phyloP scores from a whole-genome alignment of 2,797 vertebrate genomes.

The Sardinella longiceps region DNA sequence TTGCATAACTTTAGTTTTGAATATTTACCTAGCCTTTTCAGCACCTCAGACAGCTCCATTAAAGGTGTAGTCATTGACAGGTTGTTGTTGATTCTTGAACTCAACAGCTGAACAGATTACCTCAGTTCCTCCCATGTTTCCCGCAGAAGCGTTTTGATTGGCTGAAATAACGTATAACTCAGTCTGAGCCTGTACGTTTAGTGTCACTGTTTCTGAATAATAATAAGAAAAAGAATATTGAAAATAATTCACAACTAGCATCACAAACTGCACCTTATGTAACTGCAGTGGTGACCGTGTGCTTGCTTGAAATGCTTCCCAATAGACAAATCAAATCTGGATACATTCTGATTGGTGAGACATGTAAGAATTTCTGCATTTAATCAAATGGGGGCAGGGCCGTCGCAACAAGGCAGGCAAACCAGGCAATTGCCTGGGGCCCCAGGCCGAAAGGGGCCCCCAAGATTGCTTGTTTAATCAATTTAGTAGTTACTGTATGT shows the following conservation, averaged over 20 bases:
- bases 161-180: background rate
- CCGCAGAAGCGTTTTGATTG: background rate
- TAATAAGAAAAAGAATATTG: no score
- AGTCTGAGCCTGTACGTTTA: background rate
- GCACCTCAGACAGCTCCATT: constrained; percentile 10
- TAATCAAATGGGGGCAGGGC: background rate
- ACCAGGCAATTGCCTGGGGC: no score
- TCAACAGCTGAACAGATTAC: background rate
- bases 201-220: background rate
- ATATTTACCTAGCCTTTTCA: background rate
- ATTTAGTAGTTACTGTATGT: no score
- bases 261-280: background rate
- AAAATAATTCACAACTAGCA: no score
- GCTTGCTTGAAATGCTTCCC: background rate
- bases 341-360: background rate
- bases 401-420: no score
- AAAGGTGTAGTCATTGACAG: background rate
- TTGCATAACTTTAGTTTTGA: background rate
- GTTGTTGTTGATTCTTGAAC: background rate
- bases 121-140: background rate
- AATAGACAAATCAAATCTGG: background rate
- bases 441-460: no score
- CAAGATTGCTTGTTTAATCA: no score
- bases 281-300: background rate
- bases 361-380: background rate